Conservation (phyloP, 2,888 invertebrate genomes). For the Sphaerophoria rueppellii region DNA sequence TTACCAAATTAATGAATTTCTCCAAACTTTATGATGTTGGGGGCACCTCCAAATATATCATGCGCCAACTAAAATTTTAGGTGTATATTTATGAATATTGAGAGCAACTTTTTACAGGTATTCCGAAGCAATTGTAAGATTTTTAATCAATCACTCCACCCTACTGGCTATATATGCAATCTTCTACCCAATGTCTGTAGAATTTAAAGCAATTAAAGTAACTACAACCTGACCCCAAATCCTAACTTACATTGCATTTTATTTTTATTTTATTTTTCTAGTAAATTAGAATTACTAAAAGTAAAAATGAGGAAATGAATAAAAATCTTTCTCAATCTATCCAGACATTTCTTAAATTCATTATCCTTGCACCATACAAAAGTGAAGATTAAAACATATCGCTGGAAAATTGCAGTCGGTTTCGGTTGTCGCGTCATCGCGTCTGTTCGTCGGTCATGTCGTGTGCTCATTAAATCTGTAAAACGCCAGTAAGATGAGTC, state of each 20-base stretch:
- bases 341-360: constrained; percentile 13
- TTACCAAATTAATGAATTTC: not conserved
- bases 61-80: not conserved
- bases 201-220: too few relatives aligned
- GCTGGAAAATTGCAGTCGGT: not conserved
- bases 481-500: constrained; percentile 47
- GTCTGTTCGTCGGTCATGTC: too few relatives aligned
- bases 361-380: not conserved
- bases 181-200: too few relatives aligned
- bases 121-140: not conserved
- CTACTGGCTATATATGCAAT: too few relatives aligned
- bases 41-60: not conserved
- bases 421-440: not conserved
- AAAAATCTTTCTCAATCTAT: not conserved
- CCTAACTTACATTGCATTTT: not conserved
- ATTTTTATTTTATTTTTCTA: not conserved
- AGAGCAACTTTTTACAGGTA: constrained; percentile 17
- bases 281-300: not conserved
- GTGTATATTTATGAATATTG: not conserved
- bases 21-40: not conserved
- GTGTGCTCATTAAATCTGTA: constrained; percentile 41
- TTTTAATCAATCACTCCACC: not conserved
- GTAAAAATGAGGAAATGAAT: not conserved
- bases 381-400: not conserved
- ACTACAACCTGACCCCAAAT: not conserved